Conservation (phyloP, 2,888 invertebrate species). For the Lycaena phlaeas region DNA sequence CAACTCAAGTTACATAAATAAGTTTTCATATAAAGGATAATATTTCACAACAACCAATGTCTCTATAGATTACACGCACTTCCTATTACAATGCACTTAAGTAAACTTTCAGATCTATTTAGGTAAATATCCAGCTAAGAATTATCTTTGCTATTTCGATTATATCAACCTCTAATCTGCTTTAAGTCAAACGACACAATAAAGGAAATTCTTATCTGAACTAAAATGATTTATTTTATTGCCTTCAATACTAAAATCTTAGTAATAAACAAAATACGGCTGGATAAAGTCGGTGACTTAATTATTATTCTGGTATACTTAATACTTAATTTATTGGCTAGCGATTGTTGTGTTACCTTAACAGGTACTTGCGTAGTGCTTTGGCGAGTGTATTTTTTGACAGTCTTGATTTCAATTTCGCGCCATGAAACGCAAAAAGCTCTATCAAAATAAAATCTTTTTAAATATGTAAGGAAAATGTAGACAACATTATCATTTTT, state of each 20-base stretch:
- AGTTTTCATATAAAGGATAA: too few relatives aligned
- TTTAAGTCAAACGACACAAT: conserved; percentile 31
- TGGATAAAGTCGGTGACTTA: conserved; percentile 39
- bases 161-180: conserved; percentile 21
- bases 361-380: background rate
- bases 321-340: conserved; percentile 32
- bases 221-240: conserved; percentile 48
- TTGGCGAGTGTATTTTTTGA: too few relatives aligned
- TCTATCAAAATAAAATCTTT: too few relatives aligned
- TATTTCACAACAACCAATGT: too few relatives aligned
- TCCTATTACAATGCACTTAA: conserved; percentile 5
- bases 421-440: too few relatives aligned
- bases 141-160: conserved; percentile 18
- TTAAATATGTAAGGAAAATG: too few relatives aligned
- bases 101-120: conserved; percentile 17
- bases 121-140: conserved; percentile 11
- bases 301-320: conserved; percentile 44
- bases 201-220: conserved; percentile 35
- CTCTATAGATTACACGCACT: background rate
- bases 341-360: conserved; percentile 4
- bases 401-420: too few relatives aligned
- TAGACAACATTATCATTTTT: too few relatives aligned
- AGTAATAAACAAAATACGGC: conserved; percentile 45
- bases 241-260: conserved; percentile 35
- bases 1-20: too few relatives aligned